These are phyloP conservation scores for Parazoanthus swiftii DNA, from an alignment of 92 coral and sea anemone species.

Conservation along the genomic window DNA sequence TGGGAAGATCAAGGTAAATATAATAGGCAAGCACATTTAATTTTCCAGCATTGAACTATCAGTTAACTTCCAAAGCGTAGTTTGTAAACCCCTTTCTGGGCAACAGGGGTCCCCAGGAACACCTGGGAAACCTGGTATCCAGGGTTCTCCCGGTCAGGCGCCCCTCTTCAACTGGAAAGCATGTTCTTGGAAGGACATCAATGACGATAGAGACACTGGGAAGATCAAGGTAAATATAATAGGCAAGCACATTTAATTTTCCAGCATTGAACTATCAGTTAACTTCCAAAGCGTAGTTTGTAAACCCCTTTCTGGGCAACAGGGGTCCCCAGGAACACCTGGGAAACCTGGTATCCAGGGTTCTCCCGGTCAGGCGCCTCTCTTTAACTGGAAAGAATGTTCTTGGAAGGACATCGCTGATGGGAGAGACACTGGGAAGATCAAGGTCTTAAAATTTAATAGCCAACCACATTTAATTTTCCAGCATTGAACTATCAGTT, in stretches of 20 bases:
- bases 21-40: too few species aligned
- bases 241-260: too few species aligned
- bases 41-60: too few species aligned
- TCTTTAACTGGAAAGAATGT: conserved; percentile 27
- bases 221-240: not conserved
- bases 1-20: conserved; percentile 8
- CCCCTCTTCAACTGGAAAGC: conserved; percentile 20
- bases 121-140: conserved; percentile 17
- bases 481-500: too few species aligned
- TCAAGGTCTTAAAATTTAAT: too few species aligned
- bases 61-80: too few species aligned
- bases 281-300: too few species aligned
- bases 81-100: not conserved
- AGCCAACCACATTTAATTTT: too few species aligned
- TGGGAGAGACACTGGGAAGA: not conserved
- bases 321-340: conserved; percentile 11
- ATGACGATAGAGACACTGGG: conserved; percentile 1
- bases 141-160: conserved; percentile 22
- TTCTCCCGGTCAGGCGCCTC: conserved; percentile 14
- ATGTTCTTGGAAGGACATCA: conserved; percentile 31
- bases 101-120: conserved; percentile 4
- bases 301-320: not conserved
- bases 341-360: conserved; percentile 21
- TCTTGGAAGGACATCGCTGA: conserved; percentile 27
- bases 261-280: too few species aligned